Conservation (phyloP, 2,113 vertebrate species). For the Cheirogaleus medius region DNA sequence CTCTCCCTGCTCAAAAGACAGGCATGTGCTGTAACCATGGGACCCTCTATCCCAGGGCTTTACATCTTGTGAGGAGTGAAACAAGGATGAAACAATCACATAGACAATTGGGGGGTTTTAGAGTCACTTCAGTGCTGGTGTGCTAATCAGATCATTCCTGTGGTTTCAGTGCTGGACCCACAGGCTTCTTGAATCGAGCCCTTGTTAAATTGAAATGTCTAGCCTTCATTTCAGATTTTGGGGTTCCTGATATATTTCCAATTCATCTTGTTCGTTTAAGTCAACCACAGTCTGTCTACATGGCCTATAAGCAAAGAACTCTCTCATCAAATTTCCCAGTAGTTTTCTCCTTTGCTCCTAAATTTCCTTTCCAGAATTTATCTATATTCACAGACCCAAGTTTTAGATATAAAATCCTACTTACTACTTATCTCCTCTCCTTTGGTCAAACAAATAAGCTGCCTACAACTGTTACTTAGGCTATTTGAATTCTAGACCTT, state of each 20-base stretch:
- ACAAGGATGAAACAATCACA: neutral
- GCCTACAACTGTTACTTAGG: neutral
- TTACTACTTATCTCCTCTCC: neutral
- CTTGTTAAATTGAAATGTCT: neutral
- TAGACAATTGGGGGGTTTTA: neutral
- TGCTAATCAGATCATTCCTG: neutral
- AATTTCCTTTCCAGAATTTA: slow-evolving; percentile 1
- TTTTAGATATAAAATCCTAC: neutral
- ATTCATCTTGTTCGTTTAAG: neutral
- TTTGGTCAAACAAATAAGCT: neutral
- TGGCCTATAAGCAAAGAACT: neutral
- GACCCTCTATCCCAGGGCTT: neutral
- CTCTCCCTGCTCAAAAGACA: neutral
- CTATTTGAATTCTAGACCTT: neutral
- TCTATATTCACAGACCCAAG: neutral
- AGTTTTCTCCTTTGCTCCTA: neutral
- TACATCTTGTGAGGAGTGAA: neutral
- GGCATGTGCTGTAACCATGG: accelerated
- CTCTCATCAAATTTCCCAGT: neutral
- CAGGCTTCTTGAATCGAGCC: neutral
- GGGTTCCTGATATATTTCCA: neutral
- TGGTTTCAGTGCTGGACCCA: neutral
- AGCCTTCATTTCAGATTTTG: neutral
- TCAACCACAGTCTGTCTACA: neutral
- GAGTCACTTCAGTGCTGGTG: neutral